These are phyloP conservation scores for Mastacembelus armatus DNA, from an alignment of 2,797 vertebrate genomes.

Conservation along the genomic window DNA sequence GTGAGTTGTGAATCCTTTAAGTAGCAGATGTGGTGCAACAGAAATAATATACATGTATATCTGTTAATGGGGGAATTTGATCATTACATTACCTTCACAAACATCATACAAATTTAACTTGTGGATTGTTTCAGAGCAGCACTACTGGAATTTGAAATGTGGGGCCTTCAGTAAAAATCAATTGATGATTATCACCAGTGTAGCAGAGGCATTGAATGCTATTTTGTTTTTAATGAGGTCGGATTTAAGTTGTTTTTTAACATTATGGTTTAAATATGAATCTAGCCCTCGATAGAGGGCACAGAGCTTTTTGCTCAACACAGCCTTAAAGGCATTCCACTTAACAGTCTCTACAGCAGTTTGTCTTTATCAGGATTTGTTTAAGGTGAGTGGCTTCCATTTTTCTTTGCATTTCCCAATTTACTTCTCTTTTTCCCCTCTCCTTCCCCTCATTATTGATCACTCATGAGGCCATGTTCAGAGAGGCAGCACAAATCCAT, in stretches of 20 bases:
- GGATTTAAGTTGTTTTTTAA: background rate
- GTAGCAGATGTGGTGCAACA: no score
- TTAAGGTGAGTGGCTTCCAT: no score
- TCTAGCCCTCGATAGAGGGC: conserved; percentile 40
- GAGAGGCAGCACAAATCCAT: conserved; percentile 20
- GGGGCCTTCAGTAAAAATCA: conserved; percentile 17
- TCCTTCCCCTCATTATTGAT: background rate
- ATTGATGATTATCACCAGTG: conserved; percentile 9
- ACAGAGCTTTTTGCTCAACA: conserved; percentile 28
- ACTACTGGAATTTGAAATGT: conserved; percentile 8
- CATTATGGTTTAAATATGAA: background rate
- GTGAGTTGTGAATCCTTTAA: no score
- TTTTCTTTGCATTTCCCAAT: background rate
- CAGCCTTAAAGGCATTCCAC: conserved; percentile 36
- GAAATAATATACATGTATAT: no score
- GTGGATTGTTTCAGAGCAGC: background rate
- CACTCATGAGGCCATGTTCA: conserved; percentile 23
- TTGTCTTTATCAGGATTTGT: conserved; percentile 28
- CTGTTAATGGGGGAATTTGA: no score
- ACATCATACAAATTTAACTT: background rate
- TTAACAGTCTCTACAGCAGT: background rate
- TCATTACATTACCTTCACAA: no score
- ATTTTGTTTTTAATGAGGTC: conserved; percentile 30
- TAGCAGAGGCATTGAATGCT: conserved; percentile 14
- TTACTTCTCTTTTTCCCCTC: no score